These are phyloP conservation scores for Ceyx erithaca DNA, from an alignment of 2,797 vertebrate genomes.

Conservation along the genomic window DNA sequence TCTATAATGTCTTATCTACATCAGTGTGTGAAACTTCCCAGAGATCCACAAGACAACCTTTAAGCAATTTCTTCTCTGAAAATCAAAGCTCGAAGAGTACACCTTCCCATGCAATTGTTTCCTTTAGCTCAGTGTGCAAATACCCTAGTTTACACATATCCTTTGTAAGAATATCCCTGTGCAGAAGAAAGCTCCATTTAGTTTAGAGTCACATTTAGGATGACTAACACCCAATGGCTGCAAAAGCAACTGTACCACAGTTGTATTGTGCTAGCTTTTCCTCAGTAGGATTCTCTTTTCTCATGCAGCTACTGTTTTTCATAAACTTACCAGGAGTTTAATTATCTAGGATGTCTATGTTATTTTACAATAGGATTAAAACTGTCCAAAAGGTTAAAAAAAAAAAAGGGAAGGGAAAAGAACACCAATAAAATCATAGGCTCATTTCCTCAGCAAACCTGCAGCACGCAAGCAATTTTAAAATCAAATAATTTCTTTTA, in stretches of 20 bases:
- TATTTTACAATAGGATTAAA: not conserved
- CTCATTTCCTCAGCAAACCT: not conserved
- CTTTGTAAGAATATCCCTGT: slow-evolving; percentile 3
- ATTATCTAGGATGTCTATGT: not conserved
- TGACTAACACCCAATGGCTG: not conserved
- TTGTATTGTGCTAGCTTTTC: not conserved
- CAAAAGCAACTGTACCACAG: not conserved
- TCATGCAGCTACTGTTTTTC: slow-evolving; percentile 7
- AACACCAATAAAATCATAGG: not conserved
- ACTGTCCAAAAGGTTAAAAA: not conserved
- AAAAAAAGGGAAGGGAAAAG: not conserved
- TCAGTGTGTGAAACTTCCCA: not conserved
- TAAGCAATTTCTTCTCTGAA: not conserved
- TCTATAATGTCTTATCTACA: not conserved
- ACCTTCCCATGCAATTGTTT: not conserved
- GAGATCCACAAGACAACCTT: not conserved
- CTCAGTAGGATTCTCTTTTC: not conserved
- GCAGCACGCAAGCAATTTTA: not conserved
- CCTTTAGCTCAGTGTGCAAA: not conserved
- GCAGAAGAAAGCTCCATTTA: slow-evolving; percentile 48
- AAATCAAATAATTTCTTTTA: not conserved
- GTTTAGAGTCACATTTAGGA: slow-evolving; percentile 28
- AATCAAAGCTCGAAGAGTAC: not conserved
- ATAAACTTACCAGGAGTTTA: slow-evolving; percentile 5
- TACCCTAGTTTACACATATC: slow-evolving; percentile 10